Evolutionary conservation across 1,140 invertebrate genomes (phyloP).

Genomic region (Branchinecta lindahli): DNA sequence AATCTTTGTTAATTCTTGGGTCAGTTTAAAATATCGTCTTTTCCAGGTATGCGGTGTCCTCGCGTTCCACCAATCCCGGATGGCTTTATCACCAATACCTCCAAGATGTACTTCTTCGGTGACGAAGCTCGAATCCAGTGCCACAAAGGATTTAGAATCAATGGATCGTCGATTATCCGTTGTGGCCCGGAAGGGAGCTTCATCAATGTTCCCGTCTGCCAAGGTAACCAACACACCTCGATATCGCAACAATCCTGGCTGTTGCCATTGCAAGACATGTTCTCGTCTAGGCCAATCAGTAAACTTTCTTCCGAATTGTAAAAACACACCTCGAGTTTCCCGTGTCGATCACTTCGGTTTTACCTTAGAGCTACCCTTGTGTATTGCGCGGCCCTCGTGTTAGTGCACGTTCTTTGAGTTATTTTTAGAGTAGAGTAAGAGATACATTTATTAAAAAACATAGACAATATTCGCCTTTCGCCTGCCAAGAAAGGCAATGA

Average conservation of each 20-base stretch:
- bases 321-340: too few relatives aligned
- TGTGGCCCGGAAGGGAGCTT: constrained; percentile 75
- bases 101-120: constrained; percentile 59
- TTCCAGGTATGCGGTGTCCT: constrained; percentile 54
- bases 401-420: too few relatives aligned
- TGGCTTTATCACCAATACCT: constrained; percentile 61
- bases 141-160: constrained; percentile 68
- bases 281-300: background rate
- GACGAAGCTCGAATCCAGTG: constrained; percentile 86
- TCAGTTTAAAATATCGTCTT: background rate
- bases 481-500: too few relatives aligned
- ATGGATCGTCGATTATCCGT: constrained; percentile 68
- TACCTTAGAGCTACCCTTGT: too few relatives aligned
- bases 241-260: constrained; percentile 9
- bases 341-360: too few relatives aligned
- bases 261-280: constrained; percentile 17
- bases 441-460: too few relatives aligned
- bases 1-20: too few relatives aligned
- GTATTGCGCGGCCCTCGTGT: too few relatives aligned
- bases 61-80: constrained; percentile 66
- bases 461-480: too few relatives aligned
- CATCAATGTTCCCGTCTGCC: constrained; percentile 64
- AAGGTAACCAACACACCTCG: constrained; percentile 35
- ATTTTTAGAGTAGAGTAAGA: too few relatives aligned
- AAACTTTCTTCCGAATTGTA: too few relatives aligned